A percentile compares a stretch with the other conserved stretches of the same genome.
Evolutionary conservation across 2,797 vertebrate species (phyloP).

Genomic region (Bufotes viridis): DNA sequence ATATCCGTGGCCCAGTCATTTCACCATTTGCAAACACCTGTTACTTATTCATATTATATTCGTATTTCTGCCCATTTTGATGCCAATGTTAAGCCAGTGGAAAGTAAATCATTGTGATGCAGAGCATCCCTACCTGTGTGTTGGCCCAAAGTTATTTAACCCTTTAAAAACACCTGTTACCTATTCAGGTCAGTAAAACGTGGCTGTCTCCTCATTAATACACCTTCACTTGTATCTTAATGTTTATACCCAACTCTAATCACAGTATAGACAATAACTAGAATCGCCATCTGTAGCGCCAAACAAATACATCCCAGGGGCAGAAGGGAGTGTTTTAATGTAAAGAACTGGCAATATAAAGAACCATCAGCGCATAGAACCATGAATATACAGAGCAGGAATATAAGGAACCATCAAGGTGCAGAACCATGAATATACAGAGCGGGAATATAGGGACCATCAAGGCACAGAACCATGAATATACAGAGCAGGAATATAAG

Average conservation of each 20-base stretch:
- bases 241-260: background rate
- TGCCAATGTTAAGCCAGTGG: no score
- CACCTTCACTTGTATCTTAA: background rate
- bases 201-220: background rate
- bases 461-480: background rate
- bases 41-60: no score
- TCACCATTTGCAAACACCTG: no score
- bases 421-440: background rate
- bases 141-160: no score
- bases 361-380: background rate
- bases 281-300: background rate
- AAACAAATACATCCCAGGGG: background rate
- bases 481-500: background rate
- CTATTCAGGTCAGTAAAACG: no score
- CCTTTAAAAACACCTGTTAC: no score
- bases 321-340: background rate
- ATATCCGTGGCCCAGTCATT: no score
- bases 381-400: background rate
- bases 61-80: no score
- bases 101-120: no score
- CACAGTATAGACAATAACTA: background rate
- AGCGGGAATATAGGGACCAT: background rate
- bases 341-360: background rate
- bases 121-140: no score
- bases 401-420: background rate